Base-by-base conservation (phyloP, 2,797 vertebrate genomes). In the Amniataba percoides region DNA sequence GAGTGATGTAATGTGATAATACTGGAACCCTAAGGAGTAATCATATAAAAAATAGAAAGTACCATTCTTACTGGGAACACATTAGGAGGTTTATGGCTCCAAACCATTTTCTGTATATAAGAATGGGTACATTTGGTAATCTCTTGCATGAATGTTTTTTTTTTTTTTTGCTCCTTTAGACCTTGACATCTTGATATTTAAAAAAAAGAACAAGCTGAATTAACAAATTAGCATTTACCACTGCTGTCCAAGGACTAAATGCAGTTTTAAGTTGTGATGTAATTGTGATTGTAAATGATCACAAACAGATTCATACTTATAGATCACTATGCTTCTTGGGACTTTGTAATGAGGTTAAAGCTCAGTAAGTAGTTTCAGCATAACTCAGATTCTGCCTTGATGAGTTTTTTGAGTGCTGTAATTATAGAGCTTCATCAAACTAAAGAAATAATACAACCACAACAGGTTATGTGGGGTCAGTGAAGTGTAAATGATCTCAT, bases 1-100 rank as follows among this genome's bases (percentile, higher is more conserved):
- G 12, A 67, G 57, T 74, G 64, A 80, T 74, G 71, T 62, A 27
- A 55, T 68, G 71, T 75, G 66, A 71, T 75, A 31, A 75, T 45
- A 63, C 55, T 43, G 27, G 39, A 63, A 61, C 64, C 9, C 10
- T 19, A n/a, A 66, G 76, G 73, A 77, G 53, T 36, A 53, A 25
- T 70, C 49, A 42, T 27, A 61, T 19, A 27, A 80, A 25, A 58
- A 59, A 69, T 42, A 60, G 48, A 56, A 43, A 71, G 46, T 6
- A 13, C 18, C 27, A 34, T 74, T 74, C 39, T 49, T 46, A 59
- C 21, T 0, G 14, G 42, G 70, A 69, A 58, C 49, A 61, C 40
- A 46, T 71, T 1, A 58, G 34, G 42, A 36, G 3, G 57, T 71
- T 42, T 23, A 69, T 53, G 52, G 53, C 39, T 61, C 36, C 3